A percentile compares a stretch with the other conserved stretches of the same genome.
Evolutionary conservation across 2,113 vertebrate species (phyloP).

Genomic region (Thoracochromis brauschi): DNA sequence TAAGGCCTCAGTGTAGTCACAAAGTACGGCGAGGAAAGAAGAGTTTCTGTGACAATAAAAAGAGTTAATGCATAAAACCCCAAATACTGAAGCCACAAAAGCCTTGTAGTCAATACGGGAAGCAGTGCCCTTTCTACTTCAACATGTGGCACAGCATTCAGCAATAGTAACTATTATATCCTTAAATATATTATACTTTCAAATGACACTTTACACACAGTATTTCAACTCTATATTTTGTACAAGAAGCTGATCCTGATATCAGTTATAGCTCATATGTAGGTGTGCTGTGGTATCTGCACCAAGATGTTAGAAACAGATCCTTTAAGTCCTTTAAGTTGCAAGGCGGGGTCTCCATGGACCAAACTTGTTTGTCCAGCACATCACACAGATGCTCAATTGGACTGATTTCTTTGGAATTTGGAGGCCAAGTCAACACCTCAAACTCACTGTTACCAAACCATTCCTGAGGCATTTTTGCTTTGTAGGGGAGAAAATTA

Average conservation of each 20-base stretch:
- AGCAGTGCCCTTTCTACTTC: not conserved
- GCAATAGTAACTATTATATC: not conserved
- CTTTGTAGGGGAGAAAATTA: accelerated
- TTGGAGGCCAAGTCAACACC: not conserved
- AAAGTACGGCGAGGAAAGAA: not conserved
- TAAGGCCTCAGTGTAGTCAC: not conserved
- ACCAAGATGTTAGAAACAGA: not conserved
- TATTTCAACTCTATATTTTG: not conserved
- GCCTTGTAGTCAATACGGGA: not conserved
- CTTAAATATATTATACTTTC: not conserved
- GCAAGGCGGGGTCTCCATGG: not conserved
- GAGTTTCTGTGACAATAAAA: not conserved
- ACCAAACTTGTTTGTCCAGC: not conserved
- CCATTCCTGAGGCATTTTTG: not conserved
- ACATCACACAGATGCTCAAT: not conserved
- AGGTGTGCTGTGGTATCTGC: not conserved
- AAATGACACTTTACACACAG: not conserved
- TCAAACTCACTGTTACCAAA: not conserved
- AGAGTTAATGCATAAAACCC: not conserved
- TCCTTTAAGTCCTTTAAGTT: not conserved
- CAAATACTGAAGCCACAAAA: not conserved
- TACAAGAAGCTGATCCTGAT: not conserved
- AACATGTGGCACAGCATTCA: not conserved
- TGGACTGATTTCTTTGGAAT: not conserved
- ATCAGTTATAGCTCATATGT: not conserved